phyloP scores from a whole-genome alignment of 1,140 invertebrate species.

The Trichoplusia ni region DNA sequence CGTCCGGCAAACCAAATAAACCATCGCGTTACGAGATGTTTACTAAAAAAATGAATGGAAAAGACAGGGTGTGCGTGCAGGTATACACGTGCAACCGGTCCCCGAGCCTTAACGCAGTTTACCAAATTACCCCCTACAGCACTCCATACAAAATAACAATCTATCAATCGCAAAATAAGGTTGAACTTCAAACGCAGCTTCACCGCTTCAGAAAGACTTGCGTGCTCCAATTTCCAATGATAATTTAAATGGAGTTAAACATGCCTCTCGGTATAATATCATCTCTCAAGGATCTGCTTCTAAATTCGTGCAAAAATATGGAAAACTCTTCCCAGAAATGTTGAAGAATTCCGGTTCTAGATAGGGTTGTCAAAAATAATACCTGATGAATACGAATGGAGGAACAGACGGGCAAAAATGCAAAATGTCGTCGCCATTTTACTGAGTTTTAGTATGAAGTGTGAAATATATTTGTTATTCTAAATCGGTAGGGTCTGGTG shows the following conservation, averaged over 20 bases:
- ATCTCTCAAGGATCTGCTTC: slow-evolving; percentile 31
- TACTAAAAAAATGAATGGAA: slow-evolving; percentile 46
- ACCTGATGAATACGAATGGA: slow-evolving; percentile 17
- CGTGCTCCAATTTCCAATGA: slow-evolving; percentile 40
- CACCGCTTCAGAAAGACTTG: slow-evolving; percentile 1
- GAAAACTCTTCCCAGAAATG: not conserved
- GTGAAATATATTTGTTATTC: slow-evolving; percentile 16
- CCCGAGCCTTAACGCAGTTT: slow-evolving; percentile 54
- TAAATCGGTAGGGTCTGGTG: slow-evolving; percentile 1
- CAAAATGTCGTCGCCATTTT: not conserved
- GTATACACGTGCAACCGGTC: slow-evolving; percentile 63
- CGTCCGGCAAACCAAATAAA: slow-evolving; percentile 53
- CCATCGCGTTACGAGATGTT: slow-evolving; percentile 43
- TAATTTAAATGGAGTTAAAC: slow-evolving; percentile 53
- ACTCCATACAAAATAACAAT: slow-evolving; percentile 13
- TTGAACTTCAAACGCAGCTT: not conserved
- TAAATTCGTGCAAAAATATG: not conserved
- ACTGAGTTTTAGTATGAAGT: not conserved
- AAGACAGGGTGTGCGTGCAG: slow-evolving; percentile 57
- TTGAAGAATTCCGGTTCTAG: not conserved
- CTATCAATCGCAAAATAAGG: not conserved
- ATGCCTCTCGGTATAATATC: slow-evolving; percentile 47
- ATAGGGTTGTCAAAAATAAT: slow-evolving; percentile 21
- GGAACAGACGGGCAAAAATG: not conserved
- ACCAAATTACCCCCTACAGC: slow-evolving; percentile 55